Conservation (phyloP, 2,797 vertebrate species). For the Ficedula albicollis region DNA sequence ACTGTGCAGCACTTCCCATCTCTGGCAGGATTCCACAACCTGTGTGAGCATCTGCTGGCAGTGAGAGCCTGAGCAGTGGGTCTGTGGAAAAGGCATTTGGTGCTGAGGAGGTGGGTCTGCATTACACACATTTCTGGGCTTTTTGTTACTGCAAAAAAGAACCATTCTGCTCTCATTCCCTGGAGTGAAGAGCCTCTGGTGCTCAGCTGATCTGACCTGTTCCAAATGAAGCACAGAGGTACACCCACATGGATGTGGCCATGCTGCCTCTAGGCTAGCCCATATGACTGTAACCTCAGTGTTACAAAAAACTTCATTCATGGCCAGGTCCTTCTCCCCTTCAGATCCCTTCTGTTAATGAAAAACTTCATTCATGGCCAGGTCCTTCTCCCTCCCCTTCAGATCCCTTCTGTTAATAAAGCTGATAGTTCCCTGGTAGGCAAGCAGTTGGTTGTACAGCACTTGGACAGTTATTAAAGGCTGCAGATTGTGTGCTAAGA, state of each 20-base stretch:
- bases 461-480: not conserved
- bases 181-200: not conserved
- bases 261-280: not conserved
- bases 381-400: not conserved
- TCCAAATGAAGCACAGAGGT: not conserved
- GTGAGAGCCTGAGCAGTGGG: not conserved
- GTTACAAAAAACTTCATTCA: not conserved
- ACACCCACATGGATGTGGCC: fast-evolving
- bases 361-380: not conserved
- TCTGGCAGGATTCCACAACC: not conserved
- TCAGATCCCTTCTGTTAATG: not conserved
- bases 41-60: fast-evolving
- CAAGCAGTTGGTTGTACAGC: not conserved
- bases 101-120: not conserved
- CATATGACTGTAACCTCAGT: fast-evolving
- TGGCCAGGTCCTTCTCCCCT: not conserved
- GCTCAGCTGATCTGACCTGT: not conserved
- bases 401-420: not conserved
- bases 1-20: not conserved
- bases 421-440: not conserved
- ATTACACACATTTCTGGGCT: not conserved
- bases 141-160: fast-evolving
- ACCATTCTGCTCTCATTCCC: not conserved
- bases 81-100: not conserved
- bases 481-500: not conserved